These are phyloP conservation scores for Prionailurus viverrinus DNA, from an alignment of 2,113 vertebrate genomes.

Conservation along the genomic window DNA sequence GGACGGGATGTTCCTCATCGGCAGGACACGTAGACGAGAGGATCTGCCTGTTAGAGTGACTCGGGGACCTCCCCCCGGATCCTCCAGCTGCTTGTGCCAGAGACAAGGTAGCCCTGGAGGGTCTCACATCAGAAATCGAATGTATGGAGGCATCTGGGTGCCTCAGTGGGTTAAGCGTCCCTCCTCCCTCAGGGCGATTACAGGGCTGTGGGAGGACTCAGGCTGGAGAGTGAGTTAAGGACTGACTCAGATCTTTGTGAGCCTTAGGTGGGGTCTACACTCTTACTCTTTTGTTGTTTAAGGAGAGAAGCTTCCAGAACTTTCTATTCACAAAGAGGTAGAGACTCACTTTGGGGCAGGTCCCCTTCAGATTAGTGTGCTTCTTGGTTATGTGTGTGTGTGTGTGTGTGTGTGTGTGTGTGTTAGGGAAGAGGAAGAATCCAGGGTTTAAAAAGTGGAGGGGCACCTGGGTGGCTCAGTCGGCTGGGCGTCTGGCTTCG, in stretches of 20 bases:
- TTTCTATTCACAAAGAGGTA: neutral
- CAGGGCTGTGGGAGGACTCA: no score
- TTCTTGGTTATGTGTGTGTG: neutral
- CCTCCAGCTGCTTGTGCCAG: neutral
- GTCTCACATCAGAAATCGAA: neutral
- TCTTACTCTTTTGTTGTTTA: neutral
- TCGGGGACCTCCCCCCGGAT: neutral
- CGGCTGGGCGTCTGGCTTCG: no score
- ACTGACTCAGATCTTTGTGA: accelerated
- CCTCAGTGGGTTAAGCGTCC: no score
- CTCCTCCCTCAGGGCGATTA: accelerated
- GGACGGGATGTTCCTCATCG: accelerated
- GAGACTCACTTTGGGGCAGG: neutral
- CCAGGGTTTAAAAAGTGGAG: no score
- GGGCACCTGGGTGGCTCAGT: no score
- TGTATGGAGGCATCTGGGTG: no score
- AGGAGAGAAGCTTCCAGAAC: neutral
- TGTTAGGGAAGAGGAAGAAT: neutral
- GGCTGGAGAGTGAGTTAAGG: neutral
- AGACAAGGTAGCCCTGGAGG: neutral
- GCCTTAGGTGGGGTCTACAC: neutral
- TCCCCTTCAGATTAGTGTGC: neutral
- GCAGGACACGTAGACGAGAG: accelerated
- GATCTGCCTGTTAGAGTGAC: neutral
- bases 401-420: neutral